Evolutionary conservation across 2,113 vertebrate genomes (phyloP), one percentile per base, ranked within the genome.

Genomic region (Tonatia bakeri): DNA sequence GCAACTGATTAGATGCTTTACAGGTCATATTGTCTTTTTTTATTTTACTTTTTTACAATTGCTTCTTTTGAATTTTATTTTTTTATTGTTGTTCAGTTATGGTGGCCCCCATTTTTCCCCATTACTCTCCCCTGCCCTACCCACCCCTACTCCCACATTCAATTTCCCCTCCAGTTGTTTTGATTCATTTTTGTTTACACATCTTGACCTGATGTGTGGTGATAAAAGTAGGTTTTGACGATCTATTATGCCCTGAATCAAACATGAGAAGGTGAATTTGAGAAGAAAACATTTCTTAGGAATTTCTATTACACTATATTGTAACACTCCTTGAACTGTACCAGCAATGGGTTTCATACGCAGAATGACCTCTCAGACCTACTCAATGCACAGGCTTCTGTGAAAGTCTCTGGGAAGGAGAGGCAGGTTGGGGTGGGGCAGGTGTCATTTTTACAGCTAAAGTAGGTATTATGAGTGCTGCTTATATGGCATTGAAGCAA

Each of bases 141-240:
- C 54, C 20, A 22, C 19, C 54, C 54, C 54, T 56, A 56, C 54
- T 22, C 54, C 52, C 7, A 56, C 20, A 56, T 22, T 56, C 54
- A 56, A 56, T 22, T 7, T 20, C 54, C 20, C 6, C 54, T 17
- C 54, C 54, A 56, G 20, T 56, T 56, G 54, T 22, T 56, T 77
- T 92, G 31, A 83, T 65, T 96, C 70, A 70, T 65, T 72, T 40
- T 65, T 9, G 10, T 95, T 95, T 83, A 88, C 6, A 76, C 82
- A 91, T 70, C 54, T 93, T 95, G 95, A 96, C 95, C 92, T 83
- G 69, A 84, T 84, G 7, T 77, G 56, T 50, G 33, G 36, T 50
- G 90, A 87, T 50, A 87, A 89, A 95, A 96, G 52, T 36, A 45
- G 73, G 26, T 89, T 76, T 94, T 94, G 90, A 92, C 56, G 84